Evolutionary conservation across 2,113 vertebrate species (phyloP), one percentile per base, ranked within the genome.

Genomic region (Engraulis encrasicolus): DNA sequence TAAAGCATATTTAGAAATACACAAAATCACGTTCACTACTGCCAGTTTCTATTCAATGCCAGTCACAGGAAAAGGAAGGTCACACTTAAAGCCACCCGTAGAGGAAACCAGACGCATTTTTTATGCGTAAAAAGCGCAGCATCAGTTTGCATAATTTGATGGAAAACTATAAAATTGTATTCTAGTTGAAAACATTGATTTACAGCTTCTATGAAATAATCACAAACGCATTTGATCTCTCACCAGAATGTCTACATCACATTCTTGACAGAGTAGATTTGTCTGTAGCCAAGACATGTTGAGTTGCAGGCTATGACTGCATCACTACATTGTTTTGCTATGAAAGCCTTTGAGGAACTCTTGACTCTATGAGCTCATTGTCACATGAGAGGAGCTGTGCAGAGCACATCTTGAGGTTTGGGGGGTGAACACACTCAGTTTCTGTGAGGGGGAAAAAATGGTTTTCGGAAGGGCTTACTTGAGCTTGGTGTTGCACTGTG

Each of bases 381-480:
- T 71, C 61, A 74, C 66, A 74, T 74, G 66, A 74, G 66, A 23
- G 34, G 27, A 34, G 66, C 66, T 34, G 27, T 74, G 31, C 61
- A 71, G 61, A 15, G 61, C 27, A 71, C 11, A 34, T 23, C 66
- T 15, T 34, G 66, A 74, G 66, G 66, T 74, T 34, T 74, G 14
- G 66, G n/a, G 66, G 66, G 66, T 3, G 66, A 36, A 34, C 7
- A 66, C 7, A 66, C 27, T 31, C 23, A 2, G n/a, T 66, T 66
- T 66, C 58, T 66, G 58, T 27, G 58, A 66, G n/a, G n/a, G n/a
- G n/a, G n/a, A 74, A 74, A 71, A 74, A 74, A 34, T 34, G 27
- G 27, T 31, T 74, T 74, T 74, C 66, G 17, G 66, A 74, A 31
- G 66, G 66, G 66, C 66, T 74, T 74, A 23, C 27, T 66, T 66